A percentile compares a stretch with the other conserved stretches of the same genome.
Evolutionary conservation across 2,113 vertebrate genomes (phyloP).

Genomic region (Eudyptes chrysolophus): DNA sequence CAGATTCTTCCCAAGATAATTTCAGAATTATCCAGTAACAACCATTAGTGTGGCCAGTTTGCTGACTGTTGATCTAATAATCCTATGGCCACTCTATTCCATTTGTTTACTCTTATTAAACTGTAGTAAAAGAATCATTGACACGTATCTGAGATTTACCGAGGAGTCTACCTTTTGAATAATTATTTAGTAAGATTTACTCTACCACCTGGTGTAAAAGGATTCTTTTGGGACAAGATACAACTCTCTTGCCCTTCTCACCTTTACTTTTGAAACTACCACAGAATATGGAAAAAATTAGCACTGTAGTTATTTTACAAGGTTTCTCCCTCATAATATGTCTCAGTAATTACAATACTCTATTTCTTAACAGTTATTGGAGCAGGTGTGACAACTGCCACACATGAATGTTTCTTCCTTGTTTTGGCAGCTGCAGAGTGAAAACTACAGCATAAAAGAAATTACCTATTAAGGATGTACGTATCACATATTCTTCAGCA

Average conservation of each 20-base stretch:
- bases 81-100: neutral
- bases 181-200: neutral
- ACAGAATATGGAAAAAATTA: neutral
- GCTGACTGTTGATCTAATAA: neutral
- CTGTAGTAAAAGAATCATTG: neutral
- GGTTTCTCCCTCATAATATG: neutral
- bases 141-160: neutral
- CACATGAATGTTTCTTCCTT: neutral
- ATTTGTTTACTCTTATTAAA: neutral
- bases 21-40: neutral
- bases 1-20: neutral
- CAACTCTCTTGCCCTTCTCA: neutral
- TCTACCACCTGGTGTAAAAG: neutral
- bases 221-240: neutral
- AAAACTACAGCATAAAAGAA: neutral
- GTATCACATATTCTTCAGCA: neutral
- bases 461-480: neutral
- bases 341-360: neutral
- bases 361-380: neutral
- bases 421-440: neutral
- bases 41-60: neutral
- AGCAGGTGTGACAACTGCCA: neutral
- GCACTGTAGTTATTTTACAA: neutral
- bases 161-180: neutral
- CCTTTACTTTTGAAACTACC: neutral